Conservation (phyloP, 2,113 vertebrate genomes). For the Colaptes auratus region DNA sequence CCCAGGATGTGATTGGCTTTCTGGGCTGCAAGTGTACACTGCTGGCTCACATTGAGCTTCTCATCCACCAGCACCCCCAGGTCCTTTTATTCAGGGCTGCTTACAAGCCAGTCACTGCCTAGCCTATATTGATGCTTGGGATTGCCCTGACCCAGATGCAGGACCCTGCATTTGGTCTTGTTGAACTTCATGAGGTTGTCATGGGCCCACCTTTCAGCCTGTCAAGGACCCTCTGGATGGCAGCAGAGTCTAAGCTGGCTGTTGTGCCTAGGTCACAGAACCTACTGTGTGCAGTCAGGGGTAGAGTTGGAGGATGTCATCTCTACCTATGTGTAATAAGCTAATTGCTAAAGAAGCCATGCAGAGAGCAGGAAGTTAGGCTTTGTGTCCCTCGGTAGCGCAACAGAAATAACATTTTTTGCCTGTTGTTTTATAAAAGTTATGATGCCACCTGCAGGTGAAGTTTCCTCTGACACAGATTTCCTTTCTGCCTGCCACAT, state of each 20-base stretch:
- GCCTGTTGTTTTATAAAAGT: not conserved
- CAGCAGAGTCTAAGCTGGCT: not conserved
- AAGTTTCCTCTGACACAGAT: not conserved
- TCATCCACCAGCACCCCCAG: no score
- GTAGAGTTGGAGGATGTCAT: not conserved
- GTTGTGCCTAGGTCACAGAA: not conserved
- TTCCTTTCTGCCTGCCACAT: not conserved
- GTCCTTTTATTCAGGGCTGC: no score
- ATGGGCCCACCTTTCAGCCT: no score
- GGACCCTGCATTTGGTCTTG: no score
- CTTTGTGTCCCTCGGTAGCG: not conserved
- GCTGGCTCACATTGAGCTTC: no score
- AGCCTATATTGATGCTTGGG: no score
- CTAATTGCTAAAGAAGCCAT: not conserved
- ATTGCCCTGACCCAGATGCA: no score
- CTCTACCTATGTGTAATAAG: not conserved
- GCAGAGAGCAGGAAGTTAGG: not conserved
- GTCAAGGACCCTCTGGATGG: no score
- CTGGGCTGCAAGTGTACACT: no score
- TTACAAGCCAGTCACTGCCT: no score
- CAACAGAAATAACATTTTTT: fast-evolving
- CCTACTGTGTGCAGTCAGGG: not conserved
- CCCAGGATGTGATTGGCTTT: no score
- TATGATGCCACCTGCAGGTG: not conserved
- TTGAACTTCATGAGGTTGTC: no score